Evolutionary conservation across 2,888 invertebrate species (phyloP), one percentile per base, ranked within the genome.

Genomic region (Nudaria mundana): DNA sequence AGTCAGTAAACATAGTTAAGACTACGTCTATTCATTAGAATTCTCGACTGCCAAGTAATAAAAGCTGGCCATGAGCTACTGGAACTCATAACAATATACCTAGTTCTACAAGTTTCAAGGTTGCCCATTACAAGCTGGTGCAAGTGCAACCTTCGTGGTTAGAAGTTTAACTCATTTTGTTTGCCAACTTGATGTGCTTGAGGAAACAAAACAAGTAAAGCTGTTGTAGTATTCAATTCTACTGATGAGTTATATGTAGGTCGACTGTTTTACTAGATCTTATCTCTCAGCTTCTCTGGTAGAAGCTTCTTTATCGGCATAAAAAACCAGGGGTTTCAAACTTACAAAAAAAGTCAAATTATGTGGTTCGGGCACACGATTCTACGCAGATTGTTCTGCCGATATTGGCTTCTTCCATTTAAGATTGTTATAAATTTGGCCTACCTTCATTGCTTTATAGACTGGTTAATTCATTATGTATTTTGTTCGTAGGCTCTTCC

Each of bases 401-500:
- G n/a, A n/a, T n/a, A n/a, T n/a, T n/a, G n/a, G n/a, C n/a, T n/a
- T n/a, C n/a, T n/a, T n/a, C n/a, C n/a, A n/a, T n/a, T n/a, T n/a
- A n/a, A n/a, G n/a, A n/a, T n/a, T n/a, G n/a, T n/a, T n/a, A n/a
- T n/a, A n/a, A n/a, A n/a, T n/a, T n/a, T n/a, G n/a, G n/a, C n/a
- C n/a, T n/a, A n/a, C n/a, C n/a, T n/a, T n/a, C n/a, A n/a, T n/a
- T n/a, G n/a, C n/a, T n/a, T n/a, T n/a, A n/a, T n/a, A n/a, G n/a
- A n/a, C n/a, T n/a, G n/a, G n/a, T n/a, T n/a, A n/a, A n/a, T n/a
- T n/a, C n/a, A n/a, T n/a, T n/a, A n/a, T n/a, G n/a, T 31, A 12
- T 20, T 26, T 48, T 46, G 14, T 48, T 49, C 37, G 8, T 90
- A 97, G 90, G 96, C 96, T 5, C 94, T 94, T 11, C 93, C 94